Evolutionary conservation across 2,888 invertebrate species (phyloP).

Genomic region (Oxystoma pomonae): DNA sequence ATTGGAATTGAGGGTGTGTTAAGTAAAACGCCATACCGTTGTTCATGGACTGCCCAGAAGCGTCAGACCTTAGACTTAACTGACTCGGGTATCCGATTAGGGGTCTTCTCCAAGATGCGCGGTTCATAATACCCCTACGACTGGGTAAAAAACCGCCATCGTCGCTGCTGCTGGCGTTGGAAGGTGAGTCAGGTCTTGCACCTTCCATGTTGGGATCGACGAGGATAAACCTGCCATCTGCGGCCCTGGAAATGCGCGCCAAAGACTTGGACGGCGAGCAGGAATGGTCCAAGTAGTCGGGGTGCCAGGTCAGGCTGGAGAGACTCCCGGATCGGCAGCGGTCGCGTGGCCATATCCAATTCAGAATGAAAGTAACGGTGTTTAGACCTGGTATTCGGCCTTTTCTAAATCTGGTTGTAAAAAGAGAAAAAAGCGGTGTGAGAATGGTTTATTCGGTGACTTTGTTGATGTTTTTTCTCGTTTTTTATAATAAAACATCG

Average conservation of each 20-base stretch:
- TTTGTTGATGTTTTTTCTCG: no score
- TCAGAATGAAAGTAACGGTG: slow-evolving; percentile 62
- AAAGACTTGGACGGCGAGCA: slow-evolving; percentile 46
- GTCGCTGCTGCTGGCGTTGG: slow-evolving; percentile 65
- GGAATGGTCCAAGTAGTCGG: slow-evolving; percentile 43
- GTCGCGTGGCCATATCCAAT: slow-evolving; percentile 75
- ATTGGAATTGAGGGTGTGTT: slow-evolving; percentile 28
- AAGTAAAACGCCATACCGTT: slow-evolving; percentile 35
- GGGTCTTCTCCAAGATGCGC: slow-evolving; percentile 62
- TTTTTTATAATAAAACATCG: no score
- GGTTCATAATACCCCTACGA: slow-evolving; percentile 45
- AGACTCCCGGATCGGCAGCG: slow-evolving; percentile 56
- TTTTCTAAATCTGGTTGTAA: slow-evolving; percentile 93
- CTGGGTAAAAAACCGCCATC: slow-evolving; percentile 80
- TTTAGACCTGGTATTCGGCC: slow-evolving; percentile 93
- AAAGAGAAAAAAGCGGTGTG: no score
- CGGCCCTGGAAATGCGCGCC: slow-evolving; percentile 66
- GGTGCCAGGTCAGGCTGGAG: slow-evolving; percentile 45
- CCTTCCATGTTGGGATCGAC: slow-evolving; percentile 52
- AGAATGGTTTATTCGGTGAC: no score
- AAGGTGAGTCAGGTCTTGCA: slow-evolving; percentile 52
- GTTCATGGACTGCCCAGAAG: slow-evolving; percentile 56
- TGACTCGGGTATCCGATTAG: slow-evolving; percentile 64
- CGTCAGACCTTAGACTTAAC: slow-evolving; percentile 56
- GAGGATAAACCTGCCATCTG: slow-evolving; percentile 72